A percentile compares a stretch with the other conserved stretches of the same genome.
These are phyloP conservation scores for Ptycholaimellus sp. DNA, from an alignment of 2,888 invertebrate genomes.

Conservation along the genomic window DNA sequence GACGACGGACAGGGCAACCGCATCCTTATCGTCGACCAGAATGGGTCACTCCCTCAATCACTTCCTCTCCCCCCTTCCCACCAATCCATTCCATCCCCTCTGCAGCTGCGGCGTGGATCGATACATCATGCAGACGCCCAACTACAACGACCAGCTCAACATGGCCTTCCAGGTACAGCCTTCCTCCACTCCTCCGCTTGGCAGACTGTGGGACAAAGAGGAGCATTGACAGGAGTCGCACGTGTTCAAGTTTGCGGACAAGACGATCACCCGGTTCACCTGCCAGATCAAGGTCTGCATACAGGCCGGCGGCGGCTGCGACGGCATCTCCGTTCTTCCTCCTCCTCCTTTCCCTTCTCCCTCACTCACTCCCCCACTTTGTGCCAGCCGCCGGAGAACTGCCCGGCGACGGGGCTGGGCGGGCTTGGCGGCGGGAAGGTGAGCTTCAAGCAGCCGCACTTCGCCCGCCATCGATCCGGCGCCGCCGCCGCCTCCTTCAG, in stretches of 20 bases:
- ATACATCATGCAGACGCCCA: conserved; percentile 20
- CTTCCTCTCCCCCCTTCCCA: background rate
- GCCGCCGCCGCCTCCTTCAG: background rate
- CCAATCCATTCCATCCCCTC: background rate
- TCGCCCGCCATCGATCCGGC: background rate
- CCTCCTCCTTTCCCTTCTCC: too few relatives aligned
- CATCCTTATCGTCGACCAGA: conserved; percentile 23
- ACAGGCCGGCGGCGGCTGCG: conserved; percentile 19
- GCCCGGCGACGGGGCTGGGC: too few relatives aligned
- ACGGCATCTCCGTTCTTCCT: conserved; percentile 18
- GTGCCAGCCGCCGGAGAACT: conserved; percentile 1
- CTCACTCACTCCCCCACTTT: too few relatives aligned
- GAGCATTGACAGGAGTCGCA: conserved; percentile 15
- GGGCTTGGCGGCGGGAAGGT: too few relatives aligned
- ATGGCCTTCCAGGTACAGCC: conserved; percentile 16
- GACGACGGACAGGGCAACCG: conserved; percentile 22
- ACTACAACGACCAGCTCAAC: conserved; percentile 16
- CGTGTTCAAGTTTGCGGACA: conserved; percentile 24
- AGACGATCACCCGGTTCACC: conserved; percentile 21
- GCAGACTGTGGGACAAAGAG: background rate
- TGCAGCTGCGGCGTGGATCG: conserved; percentile 22
- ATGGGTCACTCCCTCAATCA: conserved; percentile 11
- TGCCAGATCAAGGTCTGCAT: conserved; percentile 21
- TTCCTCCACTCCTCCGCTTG: background rate
- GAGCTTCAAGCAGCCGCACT: too few relatives aligned